phyloP scores from a whole-genome alignment of 2,888 invertebrate genomes.

The Euplagia quadripunctaria region DNA sequence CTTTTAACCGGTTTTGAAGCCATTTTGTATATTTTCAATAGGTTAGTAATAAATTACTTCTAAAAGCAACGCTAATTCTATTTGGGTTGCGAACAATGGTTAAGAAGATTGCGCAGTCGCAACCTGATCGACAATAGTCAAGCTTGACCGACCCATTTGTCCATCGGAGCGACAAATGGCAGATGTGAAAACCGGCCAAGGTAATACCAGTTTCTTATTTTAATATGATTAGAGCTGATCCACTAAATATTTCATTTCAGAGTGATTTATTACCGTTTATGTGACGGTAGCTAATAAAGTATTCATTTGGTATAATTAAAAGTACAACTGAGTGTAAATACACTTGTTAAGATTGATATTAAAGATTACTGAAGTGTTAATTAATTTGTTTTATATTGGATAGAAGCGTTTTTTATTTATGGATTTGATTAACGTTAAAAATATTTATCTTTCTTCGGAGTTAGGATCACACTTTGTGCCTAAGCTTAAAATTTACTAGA shows the following conservation, averaged over 20 bases:
- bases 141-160: constrained; percentile 72
- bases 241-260: constrained; percentile 44
- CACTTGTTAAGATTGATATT: constrained; percentile 24
- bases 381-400: constrained; percentile 30
- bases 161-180: constrained; percentile 42
- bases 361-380: constrained; percentile 23
- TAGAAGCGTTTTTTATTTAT: not conserved
- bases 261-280: constrained; percentile 16
- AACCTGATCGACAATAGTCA: constrained; percentile 74
- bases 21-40: not conserved
- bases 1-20: not conserved
- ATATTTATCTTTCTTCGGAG: not conserved
- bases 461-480: constrained; percentile 2
- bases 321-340: constrained; percentile 6
- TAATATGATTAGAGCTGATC: constrained; percentile 3
- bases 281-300: constrained; percentile 26
- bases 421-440: not conserved
- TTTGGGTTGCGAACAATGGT: constrained; percentile 42
- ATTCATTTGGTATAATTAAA: constrained; percentile 24
- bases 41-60: constrained; percentile 48
- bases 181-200: constrained; percentile 35
- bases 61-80: constrained; percentile 19
- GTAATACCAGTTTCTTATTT: constrained; percentile 15
- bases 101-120: constrained; percentile 44
- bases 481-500: not conserved